Base-by-base conservation (phyloP, 2,113 vertebrate genomes). In the Sebastes schlegelii region DNA sequence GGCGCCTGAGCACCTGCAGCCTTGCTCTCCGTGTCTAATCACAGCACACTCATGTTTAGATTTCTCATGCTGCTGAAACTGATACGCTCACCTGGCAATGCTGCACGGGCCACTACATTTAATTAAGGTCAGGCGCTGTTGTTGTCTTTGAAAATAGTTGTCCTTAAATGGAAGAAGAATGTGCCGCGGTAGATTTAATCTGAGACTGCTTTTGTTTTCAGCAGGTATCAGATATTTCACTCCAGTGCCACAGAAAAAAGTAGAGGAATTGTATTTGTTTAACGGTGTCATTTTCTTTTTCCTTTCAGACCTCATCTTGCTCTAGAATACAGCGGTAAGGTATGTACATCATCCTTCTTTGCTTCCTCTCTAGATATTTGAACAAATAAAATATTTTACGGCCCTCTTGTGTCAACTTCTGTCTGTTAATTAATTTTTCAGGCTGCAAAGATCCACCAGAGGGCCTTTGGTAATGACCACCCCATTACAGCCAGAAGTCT, bases 371-470 rank as follows among this genome's bases (percentile, higher is more conserved):
- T 1, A 0, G 11, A 64, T 63, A 70, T 74, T 21, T 75, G 3
- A 63, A 52, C 60, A 66, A 46, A 64, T 40, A 0, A 19, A 55
- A 65, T 1, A 8, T 79, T 73, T 74, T n/a, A 49, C n/a, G 6
- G 4, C 65, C 23, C 14, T 43, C 14, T 9, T 34, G 57, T 61
- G 9, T 63, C 14, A 42, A 26, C 45, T 43, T 79, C 9, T 76
- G 23, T 17, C 13, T 71, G 42, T 74, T 26, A 3, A 54, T 79
- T 74, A 52, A 5, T 77, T 46, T 84, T 72, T 92, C 87, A 96
- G 96, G 95, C 94, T 74, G 94, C 96, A 89, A 96, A 96, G 93
- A 95, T 96, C 83, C 95, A 95, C 86, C 95, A 95, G 90, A 93
- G 93, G 91, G 86, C 95, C 82, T 95, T 96, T 89, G 96, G 89